Evolutionary conservation across 2,797 vertebrate species (phyloP).

Genomic region (Phrynocephalus vlangalii): DNA sequence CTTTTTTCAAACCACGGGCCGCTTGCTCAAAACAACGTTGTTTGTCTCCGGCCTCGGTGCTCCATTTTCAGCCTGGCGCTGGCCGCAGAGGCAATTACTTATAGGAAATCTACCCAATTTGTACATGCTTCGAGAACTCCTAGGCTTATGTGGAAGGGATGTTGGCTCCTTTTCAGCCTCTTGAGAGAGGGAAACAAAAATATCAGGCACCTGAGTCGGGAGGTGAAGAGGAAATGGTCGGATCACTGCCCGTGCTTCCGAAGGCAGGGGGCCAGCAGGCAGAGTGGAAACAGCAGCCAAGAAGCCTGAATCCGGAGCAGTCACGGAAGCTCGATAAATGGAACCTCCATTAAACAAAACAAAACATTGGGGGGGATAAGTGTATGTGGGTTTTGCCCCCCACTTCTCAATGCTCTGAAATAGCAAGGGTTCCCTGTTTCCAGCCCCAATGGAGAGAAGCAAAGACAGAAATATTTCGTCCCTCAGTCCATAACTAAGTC

Average conservation of each 20-base stretch:
- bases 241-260: neutral
- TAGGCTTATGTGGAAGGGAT: neutral
- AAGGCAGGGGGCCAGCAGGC: neutral
- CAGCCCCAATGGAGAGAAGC: constrained; percentile 4
- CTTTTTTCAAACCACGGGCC: neutral
- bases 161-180: neutral
- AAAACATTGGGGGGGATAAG: neutral
- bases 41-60: neutral
- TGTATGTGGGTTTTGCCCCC: neutral
- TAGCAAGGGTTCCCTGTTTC: neutral
- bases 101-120: neutral
- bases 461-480: constrained; percentile 42
- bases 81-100: neutral
- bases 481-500: constrained; percentile 43
- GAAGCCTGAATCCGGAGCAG: neutral
- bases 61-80: neutral
- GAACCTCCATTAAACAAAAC: neutral
- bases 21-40: neutral
- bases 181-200: neutral
- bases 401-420: neutral
- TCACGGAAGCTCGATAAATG: neutral
- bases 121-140: neutral
- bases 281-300: neutral
- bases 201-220: neutral
- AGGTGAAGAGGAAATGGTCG: no score